Evolutionary conservation across 2,888 invertebrate genomes (phyloP).

Genomic region (Tetramorium bicarinatum): DNA sequence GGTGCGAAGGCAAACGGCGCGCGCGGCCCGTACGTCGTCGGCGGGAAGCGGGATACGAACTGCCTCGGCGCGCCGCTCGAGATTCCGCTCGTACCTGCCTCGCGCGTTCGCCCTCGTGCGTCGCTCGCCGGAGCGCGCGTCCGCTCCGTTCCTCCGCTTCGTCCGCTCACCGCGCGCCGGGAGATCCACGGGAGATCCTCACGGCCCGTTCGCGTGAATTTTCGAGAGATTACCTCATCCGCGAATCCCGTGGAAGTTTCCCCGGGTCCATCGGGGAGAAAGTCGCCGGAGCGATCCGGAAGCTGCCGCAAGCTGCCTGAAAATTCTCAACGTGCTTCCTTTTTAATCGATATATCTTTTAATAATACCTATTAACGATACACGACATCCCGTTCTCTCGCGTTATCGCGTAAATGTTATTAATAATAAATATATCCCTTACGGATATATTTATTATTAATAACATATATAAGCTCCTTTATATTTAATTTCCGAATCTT

Average conservation of each 20-base stretch:
- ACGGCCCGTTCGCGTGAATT: neutral
- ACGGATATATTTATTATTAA: too few species aligned
- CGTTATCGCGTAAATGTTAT: too few species aligned
- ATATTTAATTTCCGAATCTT: neutral
- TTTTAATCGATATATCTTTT: too few species aligned
- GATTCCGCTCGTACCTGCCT: conserved; percentile 58
- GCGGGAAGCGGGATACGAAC: conserved; percentile 71
- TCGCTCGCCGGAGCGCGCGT: neutral
- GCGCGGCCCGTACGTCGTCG: conserved; percentile 57
- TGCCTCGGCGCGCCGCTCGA: conserved; percentile 65
- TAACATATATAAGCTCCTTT: too few species aligned
- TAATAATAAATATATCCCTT: too few species aligned
- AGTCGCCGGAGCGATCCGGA: too few species aligned
- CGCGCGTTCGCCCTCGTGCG: conserved; percentile 29
- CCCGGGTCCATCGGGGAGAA: too few species aligned
- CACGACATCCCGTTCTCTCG: too few species aligned
- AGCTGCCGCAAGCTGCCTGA: too few species aligned
- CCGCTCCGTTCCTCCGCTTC: conserved; percentile 43
- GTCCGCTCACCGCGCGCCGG: conserved; percentile 21
- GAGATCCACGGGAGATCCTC: conserved; percentile 3
- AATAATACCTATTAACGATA: too few species aligned
- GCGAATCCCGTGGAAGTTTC: too few species aligned
- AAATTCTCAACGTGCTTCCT: too few species aligned
- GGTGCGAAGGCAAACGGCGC: conserved; percentile 34
- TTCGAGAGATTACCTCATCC: neutral